Conservation (phyloP, 2,888 invertebrate genomes). For the Troides aeacus region DNA sequence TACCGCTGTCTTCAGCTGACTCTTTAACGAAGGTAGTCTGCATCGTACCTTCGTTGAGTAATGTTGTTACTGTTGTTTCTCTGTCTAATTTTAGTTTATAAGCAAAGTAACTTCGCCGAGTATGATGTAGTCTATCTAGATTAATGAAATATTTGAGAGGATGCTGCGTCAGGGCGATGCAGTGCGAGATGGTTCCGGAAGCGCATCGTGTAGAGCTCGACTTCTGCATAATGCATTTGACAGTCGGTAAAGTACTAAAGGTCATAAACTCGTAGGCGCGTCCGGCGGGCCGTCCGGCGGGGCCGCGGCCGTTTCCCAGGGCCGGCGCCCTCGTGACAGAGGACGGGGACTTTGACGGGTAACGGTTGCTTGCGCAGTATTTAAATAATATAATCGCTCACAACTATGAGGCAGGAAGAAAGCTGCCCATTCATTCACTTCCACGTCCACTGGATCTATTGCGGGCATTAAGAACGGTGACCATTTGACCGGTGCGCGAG, state of each 20-base stretch:
- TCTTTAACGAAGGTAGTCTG: too few relatives aligned
- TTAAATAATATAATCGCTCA: conserved; percentile 74
- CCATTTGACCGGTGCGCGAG: conserved; percentile 75
- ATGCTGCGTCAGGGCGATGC: too few relatives aligned
- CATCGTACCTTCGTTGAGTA: too few relatives aligned
- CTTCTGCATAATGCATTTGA: too few relatives aligned
- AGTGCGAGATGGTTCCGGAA: too few relatives aligned
- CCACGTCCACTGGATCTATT: conserved; percentile 68
- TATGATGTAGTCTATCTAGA: too few relatives aligned
- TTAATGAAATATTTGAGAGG: too few relatives aligned
- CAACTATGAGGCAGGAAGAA: conserved; percentile 59
- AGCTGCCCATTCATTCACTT: conserved; percentile 73
- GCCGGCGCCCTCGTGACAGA: conserved; percentile 51
- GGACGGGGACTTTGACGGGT: conserved; percentile 57
- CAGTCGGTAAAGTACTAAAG: background rate
- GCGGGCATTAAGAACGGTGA: conserved; percentile 62
- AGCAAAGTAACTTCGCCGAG: too few relatives aligned
- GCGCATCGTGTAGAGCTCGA: too few relatives aligned
- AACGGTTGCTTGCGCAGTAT: conserved; percentile 69
- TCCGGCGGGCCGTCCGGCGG: background rate
- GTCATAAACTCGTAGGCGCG: conserved; percentile 8
- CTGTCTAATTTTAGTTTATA: too few relatives aligned
- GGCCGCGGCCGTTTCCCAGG: conserved; percentile 63
- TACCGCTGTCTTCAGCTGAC: too few relatives aligned
- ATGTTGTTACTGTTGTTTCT: too few relatives aligned